Evolutionary conservation across 1,140 invertebrate genomes (phyloP), one percentile per base, ranked within the genome.

Genomic region (Augochlora pura): DNA sequence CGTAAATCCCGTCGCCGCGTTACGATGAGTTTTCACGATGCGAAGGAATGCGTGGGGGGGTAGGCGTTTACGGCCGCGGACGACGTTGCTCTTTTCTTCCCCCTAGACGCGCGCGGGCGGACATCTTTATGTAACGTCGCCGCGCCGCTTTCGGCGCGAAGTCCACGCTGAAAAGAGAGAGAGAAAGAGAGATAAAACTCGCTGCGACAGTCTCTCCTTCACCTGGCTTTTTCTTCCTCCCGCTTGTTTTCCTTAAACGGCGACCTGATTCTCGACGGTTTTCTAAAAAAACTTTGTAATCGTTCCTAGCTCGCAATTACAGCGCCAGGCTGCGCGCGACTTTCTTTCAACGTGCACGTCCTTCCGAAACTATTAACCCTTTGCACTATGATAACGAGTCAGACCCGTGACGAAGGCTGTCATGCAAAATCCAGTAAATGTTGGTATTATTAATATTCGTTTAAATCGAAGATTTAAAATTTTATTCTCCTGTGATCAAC

Each of bases 61-160:
- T 32, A 62, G 70, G 70, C 62, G 77, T 79, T 79, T 79, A 79
- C 62, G 69, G n/a, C 16, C 63, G 12, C 39, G 39, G 52, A 52
- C 42, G 67, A 63, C 60, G 75, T 77, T 64, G 52, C 65, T 57
- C 21, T 60, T 46, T 60, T 46, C 25, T 42, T 27, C 54, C 27
- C 27, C 62, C 27, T 38, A 12, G 8, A 54, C 76, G 68, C n/a
- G n/a, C n/a, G n/a, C n/a, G n/a, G n/a, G n/a, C 62, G 57, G 60
- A 77, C 70, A 64, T 71, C 59, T 77, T 71, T 77, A 77, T 71
- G 68, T 71, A 72, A 71, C 68, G 23, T 38, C 14, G 32, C 57
- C 8, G 67, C 46, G 25, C 66, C 12, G 23, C 32, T 71, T 71
- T 18, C 18, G 16, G 18, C 25, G 46, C n/a, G n/a, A n/a, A 69